A percentile compares a stretch with the other conserved stretches of the same genome.
phyloP scores from a whole-genome alignment of 2,797 vertebrate genomes.

The Propithecus perrieri region DNA sequence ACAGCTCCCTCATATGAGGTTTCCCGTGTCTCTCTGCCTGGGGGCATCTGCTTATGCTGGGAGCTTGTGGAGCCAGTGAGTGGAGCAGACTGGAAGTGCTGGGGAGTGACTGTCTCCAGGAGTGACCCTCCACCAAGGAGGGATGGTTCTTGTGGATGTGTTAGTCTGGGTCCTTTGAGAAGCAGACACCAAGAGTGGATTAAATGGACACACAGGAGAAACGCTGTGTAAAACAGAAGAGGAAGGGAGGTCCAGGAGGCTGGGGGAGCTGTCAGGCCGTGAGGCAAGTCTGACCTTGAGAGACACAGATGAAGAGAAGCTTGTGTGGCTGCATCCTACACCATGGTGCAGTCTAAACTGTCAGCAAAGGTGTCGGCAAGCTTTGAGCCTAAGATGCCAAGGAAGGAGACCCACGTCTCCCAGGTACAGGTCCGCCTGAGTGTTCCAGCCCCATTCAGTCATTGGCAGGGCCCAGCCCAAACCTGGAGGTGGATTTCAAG shows the following conservation, averaged over 20 bases:
- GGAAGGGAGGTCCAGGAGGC: background rate
- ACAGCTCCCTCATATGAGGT: background rate
- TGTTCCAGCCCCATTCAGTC: background rate
- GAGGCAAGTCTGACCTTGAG: background rate
- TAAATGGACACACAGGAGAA: background rate
- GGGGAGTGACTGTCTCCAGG: no score
- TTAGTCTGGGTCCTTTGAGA: background rate
- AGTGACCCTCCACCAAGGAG: background rate
- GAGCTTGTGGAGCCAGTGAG: background rate
- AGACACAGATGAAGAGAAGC: background rate
- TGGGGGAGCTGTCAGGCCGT: background rate
- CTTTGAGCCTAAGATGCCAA: background rate
- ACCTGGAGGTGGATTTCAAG: background rate
- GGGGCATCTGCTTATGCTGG: background rate
- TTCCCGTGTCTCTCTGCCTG: background rate
- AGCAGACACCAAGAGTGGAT: background rate
- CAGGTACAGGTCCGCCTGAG: background rate
- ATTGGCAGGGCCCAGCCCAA: background rate
- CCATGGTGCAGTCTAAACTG: rapidly evolving
- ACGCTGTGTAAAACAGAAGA: background rate
- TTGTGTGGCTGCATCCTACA: background rate
- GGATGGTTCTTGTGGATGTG: no score
- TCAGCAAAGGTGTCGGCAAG: background rate
- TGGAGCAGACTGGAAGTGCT: background rate
- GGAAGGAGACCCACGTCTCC: background rate